Conservation (phyloP, 2,888 invertebrate genomes). For the Caenorhabditis sulstoni region DNA sequence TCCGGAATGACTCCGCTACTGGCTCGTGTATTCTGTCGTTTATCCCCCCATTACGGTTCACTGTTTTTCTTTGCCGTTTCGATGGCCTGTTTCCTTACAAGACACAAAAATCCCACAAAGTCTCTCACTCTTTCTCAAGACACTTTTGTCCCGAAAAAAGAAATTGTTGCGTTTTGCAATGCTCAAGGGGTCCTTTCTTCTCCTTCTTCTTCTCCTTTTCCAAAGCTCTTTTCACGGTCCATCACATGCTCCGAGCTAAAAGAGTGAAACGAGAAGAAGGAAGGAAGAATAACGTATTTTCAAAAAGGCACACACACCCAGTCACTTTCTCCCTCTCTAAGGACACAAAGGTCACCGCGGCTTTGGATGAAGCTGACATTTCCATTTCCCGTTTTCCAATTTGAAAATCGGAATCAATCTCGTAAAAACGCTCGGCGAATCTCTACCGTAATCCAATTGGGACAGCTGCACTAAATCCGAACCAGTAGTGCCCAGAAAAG, state of each 20-base stretch:
- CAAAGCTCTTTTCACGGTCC: constrained; percentile 2
- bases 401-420: no score
- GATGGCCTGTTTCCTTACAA: constrained; percentile 14
- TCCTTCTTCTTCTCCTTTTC: background rate
- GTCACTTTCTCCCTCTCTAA: no score
- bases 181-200: constrained; percentile 14
- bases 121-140: background rate
- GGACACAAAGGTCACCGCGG: no score
- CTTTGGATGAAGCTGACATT: no score
- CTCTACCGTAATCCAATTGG: no score
- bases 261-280: no score
- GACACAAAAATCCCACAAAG: constrained; percentile 13
- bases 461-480: no score
- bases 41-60: constrained; percentile 54
- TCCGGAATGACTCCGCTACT: constrained; percentile 37
- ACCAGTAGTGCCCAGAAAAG: no score
- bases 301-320: no score
- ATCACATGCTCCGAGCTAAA: constrained; percentile 3
- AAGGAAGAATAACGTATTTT: background rate
- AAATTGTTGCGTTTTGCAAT: constrained; percentile 11
- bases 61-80: constrained; percentile 9
- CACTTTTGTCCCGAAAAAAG: no score
- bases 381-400: no score
- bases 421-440: no score
- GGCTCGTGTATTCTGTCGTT: constrained; percentile 25